These are phyloP conservation scores for Helostoma temminkii DNA, from an alignment of 2,797 vertebrate genomes.

Conservation along the genomic window DNA sequence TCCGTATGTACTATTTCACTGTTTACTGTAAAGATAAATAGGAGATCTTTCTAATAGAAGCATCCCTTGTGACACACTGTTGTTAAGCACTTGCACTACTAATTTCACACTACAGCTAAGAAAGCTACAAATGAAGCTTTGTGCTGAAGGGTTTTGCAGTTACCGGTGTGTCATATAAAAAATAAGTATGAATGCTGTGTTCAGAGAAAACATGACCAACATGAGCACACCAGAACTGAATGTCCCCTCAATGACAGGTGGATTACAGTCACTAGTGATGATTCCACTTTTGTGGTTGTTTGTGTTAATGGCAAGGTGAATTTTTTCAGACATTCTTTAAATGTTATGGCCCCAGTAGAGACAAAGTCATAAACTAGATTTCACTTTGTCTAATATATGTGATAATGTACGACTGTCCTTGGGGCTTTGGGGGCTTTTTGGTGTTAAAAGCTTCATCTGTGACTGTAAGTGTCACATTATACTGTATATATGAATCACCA, in stretches of 20 bases:
- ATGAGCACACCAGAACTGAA: conserved; percentile 10
- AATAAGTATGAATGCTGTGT: conserved; percentile 11
- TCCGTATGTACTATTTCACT: not conserved
- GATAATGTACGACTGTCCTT: conserved; percentile 36
- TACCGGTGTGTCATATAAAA: not conserved
- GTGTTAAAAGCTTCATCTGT: conserved; percentile 23
- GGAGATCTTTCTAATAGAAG: not conserved
- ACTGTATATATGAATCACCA: no score
- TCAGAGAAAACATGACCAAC: conserved; percentile 19
- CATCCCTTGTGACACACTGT: no score
- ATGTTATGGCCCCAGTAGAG: conserved; percentile 23
- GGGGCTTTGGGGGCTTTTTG: conserved; percentile 7
- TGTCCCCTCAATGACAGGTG: not conserved
- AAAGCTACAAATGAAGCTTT: conserved; percentile 9
- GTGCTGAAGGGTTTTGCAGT: not conserved
- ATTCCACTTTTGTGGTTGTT: conserved; percentile 35
- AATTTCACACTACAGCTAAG: conserved; percentile 1
- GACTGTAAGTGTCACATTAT: conserved; percentile 22
- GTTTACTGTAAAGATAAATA: conserved; percentile 1
- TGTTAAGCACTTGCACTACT: not conserved
- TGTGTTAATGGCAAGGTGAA: conserved; percentile 32
- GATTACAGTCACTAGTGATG: conserved; percentile 21
- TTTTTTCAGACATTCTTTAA: conserved; percentile 15
- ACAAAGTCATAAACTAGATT: conserved; percentile 1
- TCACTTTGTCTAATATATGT: no score